phyloP scores from a whole-genome alignment of 2,113 vertebrate genomes.

The Oophaga pumilio region DNA sequence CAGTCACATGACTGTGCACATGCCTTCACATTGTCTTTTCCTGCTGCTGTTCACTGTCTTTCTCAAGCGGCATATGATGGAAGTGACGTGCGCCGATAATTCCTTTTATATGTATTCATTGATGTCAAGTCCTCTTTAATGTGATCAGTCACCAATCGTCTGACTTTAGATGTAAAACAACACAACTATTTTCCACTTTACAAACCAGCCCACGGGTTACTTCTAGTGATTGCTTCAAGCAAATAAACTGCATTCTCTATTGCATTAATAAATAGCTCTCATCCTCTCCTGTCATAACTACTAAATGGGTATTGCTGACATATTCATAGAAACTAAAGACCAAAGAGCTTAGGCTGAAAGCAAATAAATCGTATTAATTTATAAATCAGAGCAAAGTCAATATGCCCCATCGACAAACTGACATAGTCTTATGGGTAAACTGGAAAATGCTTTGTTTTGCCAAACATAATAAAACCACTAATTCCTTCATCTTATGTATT shows the following conservation, averaged over 20 bases:
- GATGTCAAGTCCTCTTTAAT: not conserved
- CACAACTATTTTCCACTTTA: not conserved
- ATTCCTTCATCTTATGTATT: constrained; percentile 35
- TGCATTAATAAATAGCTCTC: constrained; percentile 15
- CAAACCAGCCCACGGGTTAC: not conserved
- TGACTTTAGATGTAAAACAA: not conserved
- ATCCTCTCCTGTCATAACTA: constrained; percentile 26
- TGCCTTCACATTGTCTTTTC: not conserved
- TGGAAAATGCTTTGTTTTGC: constrained; percentile 2
- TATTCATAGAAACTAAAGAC: constrained; percentile 12
- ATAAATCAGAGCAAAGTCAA: constrained; percentile 30
- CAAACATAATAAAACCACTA: constrained; percentile 51
- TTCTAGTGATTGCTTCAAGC: not conserved
- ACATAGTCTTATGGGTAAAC: constrained; percentile 37
- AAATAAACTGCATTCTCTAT: constrained; percentile 33
- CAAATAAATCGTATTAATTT: constrained; percentile 46
- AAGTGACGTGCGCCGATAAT: not conserved
- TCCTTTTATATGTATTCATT: not conserved
- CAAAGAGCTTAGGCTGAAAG: constrained; percentile 12
- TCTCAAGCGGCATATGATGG: not conserved
- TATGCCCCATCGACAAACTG: constrained; percentile 42
- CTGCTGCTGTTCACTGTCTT: not conserved
- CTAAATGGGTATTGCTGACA: constrained; percentile 22
- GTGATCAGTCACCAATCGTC: not conserved
- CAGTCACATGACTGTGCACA: not conserved